A percentile compares a stretch with the other conserved stretches of the same genome.
phyloP scores from a whole-genome alignment of 2,888 invertebrate species.

The Lagria hirta region DNA sequence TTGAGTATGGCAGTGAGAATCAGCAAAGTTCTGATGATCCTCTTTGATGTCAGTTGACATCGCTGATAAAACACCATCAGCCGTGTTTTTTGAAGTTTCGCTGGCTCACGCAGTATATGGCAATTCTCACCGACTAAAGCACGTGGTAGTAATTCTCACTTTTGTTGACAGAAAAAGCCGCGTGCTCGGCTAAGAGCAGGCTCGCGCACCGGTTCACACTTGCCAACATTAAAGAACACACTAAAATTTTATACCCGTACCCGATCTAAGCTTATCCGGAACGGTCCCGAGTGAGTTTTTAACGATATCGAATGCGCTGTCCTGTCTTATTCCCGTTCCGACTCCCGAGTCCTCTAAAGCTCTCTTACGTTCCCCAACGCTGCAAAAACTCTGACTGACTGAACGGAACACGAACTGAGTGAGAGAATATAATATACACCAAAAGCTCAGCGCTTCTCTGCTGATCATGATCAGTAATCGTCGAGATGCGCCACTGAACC shows the following conservation, averaged over 20 bases:
- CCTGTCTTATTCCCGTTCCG: no score
- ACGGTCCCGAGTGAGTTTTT: no score
- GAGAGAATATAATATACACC: no score
- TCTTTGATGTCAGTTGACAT: conserved; percentile 29
- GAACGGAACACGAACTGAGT: conserved; percentile 11
- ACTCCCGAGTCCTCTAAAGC: no score
- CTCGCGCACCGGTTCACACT: conserved; percentile 31
- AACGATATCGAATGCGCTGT: no score
- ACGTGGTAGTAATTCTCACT: conserved; percentile 23
- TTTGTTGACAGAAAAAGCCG: conserved; percentile 26
- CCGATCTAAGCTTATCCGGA: no score
- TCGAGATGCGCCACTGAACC: conserved; percentile 42
- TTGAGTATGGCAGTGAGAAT: no score
- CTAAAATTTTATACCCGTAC: no score
- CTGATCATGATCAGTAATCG: no score
- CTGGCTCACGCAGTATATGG: conserved; percentile 1
- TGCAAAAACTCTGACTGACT: conserved; percentile 12
- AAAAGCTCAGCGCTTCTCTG: conserved; percentile 41
- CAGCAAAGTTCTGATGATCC: conserved; percentile 13
- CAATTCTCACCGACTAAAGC: conserved; percentile 8
- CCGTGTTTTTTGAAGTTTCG: conserved; percentile 5
- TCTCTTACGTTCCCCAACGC: no score
- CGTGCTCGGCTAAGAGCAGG: conserved; percentile 25
- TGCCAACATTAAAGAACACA: conserved; percentile 1
- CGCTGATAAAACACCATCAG: conserved; percentile 25